Base-by-base conservation (phyloP, 1,140 invertebrate species). In the Drosophila oshimai region DNA sequence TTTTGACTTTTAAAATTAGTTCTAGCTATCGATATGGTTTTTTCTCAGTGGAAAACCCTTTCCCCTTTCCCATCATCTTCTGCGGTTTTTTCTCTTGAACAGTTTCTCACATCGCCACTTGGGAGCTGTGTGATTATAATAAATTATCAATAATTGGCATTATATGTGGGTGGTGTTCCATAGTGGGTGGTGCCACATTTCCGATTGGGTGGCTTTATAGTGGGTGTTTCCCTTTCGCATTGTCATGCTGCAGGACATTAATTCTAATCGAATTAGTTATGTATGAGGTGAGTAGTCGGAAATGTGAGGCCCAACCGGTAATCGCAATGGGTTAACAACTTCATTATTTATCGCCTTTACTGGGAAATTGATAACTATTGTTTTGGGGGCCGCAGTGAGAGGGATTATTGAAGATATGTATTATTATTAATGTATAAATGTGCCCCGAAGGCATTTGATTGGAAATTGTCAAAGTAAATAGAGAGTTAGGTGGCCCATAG, bases 81-180 rank as follows among this genome's bases (percentile, higher is more conserved):
- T 47, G 58, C 4, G 42, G 57, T 22, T 61, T 60, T 61, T 47
- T 39, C 18, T 39, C 33, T 39, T 10, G 3, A 26, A 34, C 17
- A 64, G 58, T 41, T 64, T 39, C 61, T 50, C 61, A 64, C 61
- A 64, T 65, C 33, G 33, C 42, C 41, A 44, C 61, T 54, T 61
- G 69, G 68, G 17, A 44, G 3, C 20, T 33, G 60, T 58, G 72
- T 81, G 83, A 87, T 87, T 87, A 87, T 87, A 87, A 87, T 87
- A 87, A 87, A 87, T 87, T 87, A 87, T 87, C 81, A 87, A 87
- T 87, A 87, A 87, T 87, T 71, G 81, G 83, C 51, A 77, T 84
- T 84, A 84, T 80, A 75, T 74, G 70, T 49, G 57, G 67, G 41
- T 51, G 37, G 28, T 13, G 31, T 9, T 49, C 17, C 31, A 31